Evolutionary conservation across 2,888 invertebrate species (phyloP).

Genomic region (Sinotaia quadrata): DNA sequence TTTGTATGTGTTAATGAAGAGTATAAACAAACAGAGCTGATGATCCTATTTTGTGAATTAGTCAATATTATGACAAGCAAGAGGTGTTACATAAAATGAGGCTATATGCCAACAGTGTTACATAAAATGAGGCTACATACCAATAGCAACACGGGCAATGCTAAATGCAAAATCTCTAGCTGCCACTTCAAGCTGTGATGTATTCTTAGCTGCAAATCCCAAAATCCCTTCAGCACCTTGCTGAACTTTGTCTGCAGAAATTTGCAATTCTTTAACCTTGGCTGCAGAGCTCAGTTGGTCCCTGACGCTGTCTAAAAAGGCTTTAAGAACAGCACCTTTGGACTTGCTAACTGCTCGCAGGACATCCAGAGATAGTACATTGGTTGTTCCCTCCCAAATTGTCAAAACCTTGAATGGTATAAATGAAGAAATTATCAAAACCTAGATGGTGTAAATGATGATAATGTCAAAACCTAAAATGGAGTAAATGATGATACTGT

Average conservation of each 20-base stretch:
- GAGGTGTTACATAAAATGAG: too few species aligned
- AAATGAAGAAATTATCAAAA: neutral
- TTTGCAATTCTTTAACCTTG: slow-evolving; percentile 34
- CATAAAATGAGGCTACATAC: slow-evolving; percentile 48
- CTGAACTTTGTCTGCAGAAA: slow-evolving; percentile 47
- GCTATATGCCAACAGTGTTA: too few species aligned
- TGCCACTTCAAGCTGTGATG: slow-evolving; percentile 67
- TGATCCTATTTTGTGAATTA: too few species aligned
- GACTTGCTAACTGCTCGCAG: slow-evolving; percentile 74
- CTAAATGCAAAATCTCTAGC: slow-evolving; percentile 75
- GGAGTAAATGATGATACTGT: too few species aligned
- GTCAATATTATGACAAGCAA: too few species aligned
- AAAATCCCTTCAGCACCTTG: slow-evolving; percentile 41
- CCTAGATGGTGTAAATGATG: neutral
- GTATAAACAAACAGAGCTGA: too few species aligned
- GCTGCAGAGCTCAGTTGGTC: slow-evolving; percentile 45
- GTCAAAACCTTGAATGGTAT: slow-evolving; percentile 72
- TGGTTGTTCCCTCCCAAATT: slow-evolving; percentile 78
- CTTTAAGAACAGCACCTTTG: slow-evolving; percentile 70
- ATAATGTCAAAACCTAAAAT: too few species aligned
- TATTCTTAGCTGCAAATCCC: slow-evolving; percentile 47
- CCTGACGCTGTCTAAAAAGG: slow-evolving; percentile 65
- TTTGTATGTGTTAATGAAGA: too few species aligned
- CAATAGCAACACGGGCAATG: slow-evolving; percentile 71
- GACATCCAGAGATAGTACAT: slow-evolving; percentile 76